Evolutionary conservation across 2,113 vertebrate genomes (phyloP).

Genomic region (Danionella cerebrum): DNA sequence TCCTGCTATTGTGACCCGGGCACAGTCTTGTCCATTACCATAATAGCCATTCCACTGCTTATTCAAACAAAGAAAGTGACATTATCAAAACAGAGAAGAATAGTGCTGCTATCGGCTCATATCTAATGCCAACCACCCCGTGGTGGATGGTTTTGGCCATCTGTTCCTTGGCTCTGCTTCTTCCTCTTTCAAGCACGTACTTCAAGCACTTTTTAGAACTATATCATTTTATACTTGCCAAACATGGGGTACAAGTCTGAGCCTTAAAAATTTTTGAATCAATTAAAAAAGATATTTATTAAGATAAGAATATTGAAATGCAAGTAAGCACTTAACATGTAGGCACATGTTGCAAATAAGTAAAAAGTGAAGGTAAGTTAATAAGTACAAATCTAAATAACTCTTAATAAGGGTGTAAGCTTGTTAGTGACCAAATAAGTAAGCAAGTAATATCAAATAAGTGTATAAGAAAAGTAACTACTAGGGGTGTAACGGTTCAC

Average conservation of each 20-base stretch:
- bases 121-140: slow-evolving; percentile 37
- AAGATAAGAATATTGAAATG: no score
- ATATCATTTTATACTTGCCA: not conserved
- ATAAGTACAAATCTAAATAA: no score
- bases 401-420: no score
- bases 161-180: slow-evolving; percentile 33
- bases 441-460: no score
- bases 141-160: slow-evolving; percentile 38
- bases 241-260: not conserved
- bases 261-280: not conserved
- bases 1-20: slow-evolving; percentile 60
- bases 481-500: no score
- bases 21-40: slow-evolving; percentile 33
- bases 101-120: slow-evolving; percentile 19
- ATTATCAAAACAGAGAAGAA: slow-evolving; percentile 39
- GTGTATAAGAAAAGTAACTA: no score
- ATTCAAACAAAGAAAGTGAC: slow-evolving; percentile 41
- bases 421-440: no score
- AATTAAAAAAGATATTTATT: no score
- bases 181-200: slow-evolving; percentile 28
- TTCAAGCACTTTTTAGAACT: slow-evolving; percentile 1
- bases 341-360: no score
- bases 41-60: slow-evolving; percentile 47
- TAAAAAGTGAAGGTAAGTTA: no score
- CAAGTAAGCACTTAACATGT: no score